Base-by-base conservation (phyloP, 2,797 vertebrate genomes). In the Tinamus major region DNA sequence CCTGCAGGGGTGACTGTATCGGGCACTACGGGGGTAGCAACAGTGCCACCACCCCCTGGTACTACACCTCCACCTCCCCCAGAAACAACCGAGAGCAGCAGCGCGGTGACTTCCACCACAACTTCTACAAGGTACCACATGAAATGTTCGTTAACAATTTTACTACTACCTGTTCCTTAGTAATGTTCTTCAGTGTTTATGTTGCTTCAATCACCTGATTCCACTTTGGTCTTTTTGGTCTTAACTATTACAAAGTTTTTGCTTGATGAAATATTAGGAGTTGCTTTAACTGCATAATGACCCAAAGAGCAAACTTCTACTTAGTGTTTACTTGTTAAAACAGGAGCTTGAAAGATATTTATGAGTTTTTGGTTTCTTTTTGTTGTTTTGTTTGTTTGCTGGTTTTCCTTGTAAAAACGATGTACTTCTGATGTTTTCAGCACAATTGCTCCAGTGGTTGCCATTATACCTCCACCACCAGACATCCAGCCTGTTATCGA, bases 401-500 rank as follows among this genome's bases (percentile, higher is more conserved):
- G 35, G 35, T 93, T 78, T 39, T 59, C 0, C 79, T 70, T 91
- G 44, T 77, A 59, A 94, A 85, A 89, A 19, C 1, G 0, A 37
- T 80, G 37, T 79, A 16, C 39, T 90, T 65, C 39, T 91, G 23
- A 35, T 92, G 9, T 86, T 97, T 87, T 63, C 95, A 98, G 98
- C 98, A 94, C 98, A 97, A 96, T 98, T 63, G 74, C 98, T 65
- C 94, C 98, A 8, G 98, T 98, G 90, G 97, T 98, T 63, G 98
- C 98, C 94, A 99, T 99, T 97, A 99, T 99, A 79, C 99, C 99
- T 69, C 99, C 99, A 5, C 99, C 99, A 10, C 99, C 99, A 1
- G 99, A 99, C 97, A 98, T 99, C 92, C 99, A 99, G 63, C 99
- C 99, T 9, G 99, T 99, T 96, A 99, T 99, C 64, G 99, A 99